Evolutionary conservation across 2,113 vertebrate species (phyloP).

Genomic region (Xiphophorus hellerii): DNA sequence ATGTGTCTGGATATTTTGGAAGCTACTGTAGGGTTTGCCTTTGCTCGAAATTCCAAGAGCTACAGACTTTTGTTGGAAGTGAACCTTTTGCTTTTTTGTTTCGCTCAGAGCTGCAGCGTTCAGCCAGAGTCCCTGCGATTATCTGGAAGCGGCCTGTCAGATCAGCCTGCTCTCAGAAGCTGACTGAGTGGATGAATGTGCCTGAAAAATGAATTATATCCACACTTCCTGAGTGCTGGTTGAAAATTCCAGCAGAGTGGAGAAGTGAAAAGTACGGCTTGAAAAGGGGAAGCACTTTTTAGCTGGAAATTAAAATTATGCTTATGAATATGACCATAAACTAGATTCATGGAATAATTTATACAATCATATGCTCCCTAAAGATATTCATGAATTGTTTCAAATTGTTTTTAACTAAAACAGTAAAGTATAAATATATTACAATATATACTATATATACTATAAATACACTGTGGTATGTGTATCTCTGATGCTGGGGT

Average conservation of each 20-base stretch:
- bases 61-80: slow-evolving; percentile 13
- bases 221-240: slow-evolving; percentile 30
- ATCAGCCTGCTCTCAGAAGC: slow-evolving; percentile 37
- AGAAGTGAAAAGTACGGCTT: neutral
- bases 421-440: too few species aligned
- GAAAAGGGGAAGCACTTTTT: slow-evolving; percentile 20
- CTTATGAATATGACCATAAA: slow-evolving; percentile 6
- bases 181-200: slow-evolving; percentile 46
- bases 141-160: slow-evolving; percentile 51
- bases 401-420: too few species aligned
- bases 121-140: slow-evolving; percentile 36
- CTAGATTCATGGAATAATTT: neutral
- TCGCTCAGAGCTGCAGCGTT: slow-evolving; percentile 34
- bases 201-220: slow-evolving; percentile 40
- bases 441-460: too few species aligned
- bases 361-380: too few species aligned
- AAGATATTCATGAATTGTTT: too few species aligned
- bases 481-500: too few species aligned
- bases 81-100: slow-evolving; percentile 32
- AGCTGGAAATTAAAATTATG: slow-evolving; percentile 22
- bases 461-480: too few species aligned
- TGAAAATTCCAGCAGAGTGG: slow-evolving; percentile 24
- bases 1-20: neutral
- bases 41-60: slow-evolving; percentile 17
- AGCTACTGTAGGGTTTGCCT: neutral